Evolutionary conservation across 2,888 invertebrate genomes (phyloP).

Genomic region (Agonopterix heracliana): DNA sequence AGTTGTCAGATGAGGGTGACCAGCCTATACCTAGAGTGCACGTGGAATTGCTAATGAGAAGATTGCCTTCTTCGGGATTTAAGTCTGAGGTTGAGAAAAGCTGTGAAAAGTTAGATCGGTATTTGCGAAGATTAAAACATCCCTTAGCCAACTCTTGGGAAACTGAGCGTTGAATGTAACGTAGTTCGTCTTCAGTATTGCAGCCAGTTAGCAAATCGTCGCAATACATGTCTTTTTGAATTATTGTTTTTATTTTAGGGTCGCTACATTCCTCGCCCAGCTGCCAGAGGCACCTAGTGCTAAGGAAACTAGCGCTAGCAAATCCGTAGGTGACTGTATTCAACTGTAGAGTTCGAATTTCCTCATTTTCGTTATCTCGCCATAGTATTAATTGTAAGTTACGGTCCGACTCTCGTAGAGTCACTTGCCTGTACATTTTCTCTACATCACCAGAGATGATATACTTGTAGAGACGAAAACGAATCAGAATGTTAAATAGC

Average conservation of each 20-base stretch:
- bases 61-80: not conserved
- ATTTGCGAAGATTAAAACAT: constrained; percentile 12
- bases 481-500: constrained; percentile 8
- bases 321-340: constrained; percentile 10
- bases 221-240: constrained; percentile 4
- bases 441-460: constrained; percentile 16
- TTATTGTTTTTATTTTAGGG: not conserved
- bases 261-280: constrained; percentile 8
- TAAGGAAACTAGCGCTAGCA: constrained; percentile 11
- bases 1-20: constrained; percentile 6
- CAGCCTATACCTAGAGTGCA: constrained; percentile 11
- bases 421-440: constrained; percentile 13
- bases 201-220: constrained; percentile 8
- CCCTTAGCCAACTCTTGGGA: not conserved
- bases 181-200: constrained; percentile 3
- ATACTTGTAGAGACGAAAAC: constrained; percentile 14
- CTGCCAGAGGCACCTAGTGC: constrained; percentile 8
- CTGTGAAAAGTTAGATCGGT: not conserved
- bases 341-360: constrained; percentile 1
- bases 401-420: constrained; percentile 3
- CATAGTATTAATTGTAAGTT: constrained; percentile 13
- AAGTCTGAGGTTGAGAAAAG: not conserved
- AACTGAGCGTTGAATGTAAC: constrained; percentile 1
- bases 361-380: constrained; percentile 2
- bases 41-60: constrained; percentile 2